A percentile compares a stretch with the other conserved stretches of the same genome.
Conservation (phyloP, 92 coral and sea anemone species). For the Bergia sp. region DNA sequence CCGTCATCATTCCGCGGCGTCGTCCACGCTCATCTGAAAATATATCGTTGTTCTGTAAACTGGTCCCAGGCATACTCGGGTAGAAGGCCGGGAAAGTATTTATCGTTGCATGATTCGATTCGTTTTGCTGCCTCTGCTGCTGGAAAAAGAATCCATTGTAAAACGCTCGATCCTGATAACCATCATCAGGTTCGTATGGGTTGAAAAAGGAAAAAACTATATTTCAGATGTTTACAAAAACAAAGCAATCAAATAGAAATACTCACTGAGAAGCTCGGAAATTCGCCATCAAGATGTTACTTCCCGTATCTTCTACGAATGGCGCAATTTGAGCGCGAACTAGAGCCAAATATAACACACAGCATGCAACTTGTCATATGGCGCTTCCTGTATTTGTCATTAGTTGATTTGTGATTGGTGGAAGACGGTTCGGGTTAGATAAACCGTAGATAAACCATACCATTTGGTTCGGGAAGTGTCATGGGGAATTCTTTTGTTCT, state of each 20-base stretch:
- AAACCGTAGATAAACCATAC: constrained; percentile 15
- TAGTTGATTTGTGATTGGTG: constrained; percentile 15
- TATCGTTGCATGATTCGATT: neutral
- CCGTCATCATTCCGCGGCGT: neutral
- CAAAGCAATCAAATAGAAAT: constrained; percentile 12
- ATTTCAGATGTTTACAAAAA: neutral
- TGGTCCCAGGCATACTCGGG: constrained; percentile 15
- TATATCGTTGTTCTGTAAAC: constrained; percentile 1
- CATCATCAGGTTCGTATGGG: neutral
- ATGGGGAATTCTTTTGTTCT: constrained; percentile 6
- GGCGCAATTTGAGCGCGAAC: neutral
- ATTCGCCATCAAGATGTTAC: neutral
- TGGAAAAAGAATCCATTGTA: neutral
- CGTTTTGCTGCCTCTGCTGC: constrained; percentile 10
- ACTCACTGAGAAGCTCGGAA: neutral
- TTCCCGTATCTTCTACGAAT: neutral
- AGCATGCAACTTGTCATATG: constrained; percentile 6
- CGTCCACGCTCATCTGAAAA: neutral
- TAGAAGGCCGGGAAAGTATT: neutral
- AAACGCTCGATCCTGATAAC: constrained; percentile 9
- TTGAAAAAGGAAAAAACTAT: neutral
- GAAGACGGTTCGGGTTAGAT: neutral
- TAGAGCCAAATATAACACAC: neutral
- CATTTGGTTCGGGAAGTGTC: constrained; percentile 22
- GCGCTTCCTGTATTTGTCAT: neutral